phyloP scores from a whole-genome alignment of 92 coral and sea anemone species.

The Blastomussa wellsi region DNA sequence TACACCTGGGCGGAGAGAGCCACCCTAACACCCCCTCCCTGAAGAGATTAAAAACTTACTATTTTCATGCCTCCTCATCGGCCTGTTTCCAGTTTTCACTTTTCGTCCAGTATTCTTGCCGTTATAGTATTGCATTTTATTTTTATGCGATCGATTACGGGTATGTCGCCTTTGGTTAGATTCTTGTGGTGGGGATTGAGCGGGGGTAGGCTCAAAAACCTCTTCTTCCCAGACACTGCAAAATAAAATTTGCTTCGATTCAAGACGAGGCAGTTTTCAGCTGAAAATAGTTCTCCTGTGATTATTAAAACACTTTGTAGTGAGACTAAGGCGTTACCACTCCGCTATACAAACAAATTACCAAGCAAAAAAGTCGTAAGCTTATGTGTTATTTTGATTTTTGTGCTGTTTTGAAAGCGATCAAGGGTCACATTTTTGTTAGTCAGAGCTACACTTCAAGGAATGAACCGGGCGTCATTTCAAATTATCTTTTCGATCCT shows the following conservation, averaged over 20 bases:
- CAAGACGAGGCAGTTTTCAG: not conserved
- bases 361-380: too few species aligned
- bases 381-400: too few species aligned
- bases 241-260: not conserved
- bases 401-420: not conserved
- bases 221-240: constrained; percentile 65
- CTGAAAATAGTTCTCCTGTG: not conserved
- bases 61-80: constrained; percentile 87
- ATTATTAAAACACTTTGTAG: not conserved
- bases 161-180: constrained; percentile 29
- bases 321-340: not conserved
- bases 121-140: constrained; percentile 54
- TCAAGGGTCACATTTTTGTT: not conserved
- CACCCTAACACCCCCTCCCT: not conserved
- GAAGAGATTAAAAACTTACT: constrained; percentile 54
- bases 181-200: constrained; percentile 27
- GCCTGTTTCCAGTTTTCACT: constrained; percentile 71
- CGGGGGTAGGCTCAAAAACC: constrained; percentile 26
- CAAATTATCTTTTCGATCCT: not conserved
- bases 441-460: not conserved
- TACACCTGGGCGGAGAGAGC: too few species aligned
- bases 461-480: not conserved
- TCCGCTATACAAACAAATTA: not conserved
- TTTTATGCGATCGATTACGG: constrained; percentile 60
- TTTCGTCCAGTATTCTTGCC: constrained; percentile 50